Conservation (phyloP, 1,140 invertebrate genomes). For the Chymomyza costata region DNA sequence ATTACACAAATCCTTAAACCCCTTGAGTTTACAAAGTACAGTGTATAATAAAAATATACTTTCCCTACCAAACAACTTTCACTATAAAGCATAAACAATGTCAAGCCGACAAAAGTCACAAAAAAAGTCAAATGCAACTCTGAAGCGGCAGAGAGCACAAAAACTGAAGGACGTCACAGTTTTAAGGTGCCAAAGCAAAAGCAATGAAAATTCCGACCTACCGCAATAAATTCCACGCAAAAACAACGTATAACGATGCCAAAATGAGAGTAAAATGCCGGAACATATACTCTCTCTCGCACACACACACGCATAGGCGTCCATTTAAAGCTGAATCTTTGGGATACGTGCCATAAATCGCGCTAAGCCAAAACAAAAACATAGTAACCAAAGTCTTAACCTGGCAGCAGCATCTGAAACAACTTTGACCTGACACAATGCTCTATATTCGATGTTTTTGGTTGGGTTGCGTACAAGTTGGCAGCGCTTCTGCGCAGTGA, state of each 20-base stretch:
- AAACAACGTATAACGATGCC: constrained; percentile 32
- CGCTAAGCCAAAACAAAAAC: constrained; percentile 63
- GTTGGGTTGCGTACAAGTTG: constrained; percentile 33
- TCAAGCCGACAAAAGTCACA: too few species aligned
- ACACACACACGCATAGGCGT: constrained; percentile 28
- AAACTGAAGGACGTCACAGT: too few species aligned
- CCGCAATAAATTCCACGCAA: constrained; percentile 67
- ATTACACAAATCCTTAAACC: too few species aligned
- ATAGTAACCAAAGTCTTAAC: constrained; percentile 23
- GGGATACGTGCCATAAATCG: constrained; percentile 46
- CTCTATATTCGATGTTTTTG: constrained; percentile 66
- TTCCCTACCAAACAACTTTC: too few species aligned
- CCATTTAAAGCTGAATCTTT: constrained; percentile 4
- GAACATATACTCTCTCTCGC: constrained; percentile 6
- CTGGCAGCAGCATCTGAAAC: constrained; percentile 38
- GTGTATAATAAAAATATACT: too few species aligned
- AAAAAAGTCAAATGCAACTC: constrained; percentile 9
- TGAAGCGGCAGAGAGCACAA: neutral
- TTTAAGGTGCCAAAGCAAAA: constrained; percentile 8
- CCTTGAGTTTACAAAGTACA: too few species aligned
- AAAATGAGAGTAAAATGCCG: constrained; percentile 61
- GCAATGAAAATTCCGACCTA: constrained; percentile 73
- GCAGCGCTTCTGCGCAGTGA: constrained; percentile 37
- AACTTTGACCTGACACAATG: constrained; percentile 71
- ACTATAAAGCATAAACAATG: too few species aligned